A percentile compares a stretch with the other conserved stretches of the same genome.
Conservation (phyloP, 2,113 vertebrate species). For the Pseudolaguvia tuberculata region DNA sequence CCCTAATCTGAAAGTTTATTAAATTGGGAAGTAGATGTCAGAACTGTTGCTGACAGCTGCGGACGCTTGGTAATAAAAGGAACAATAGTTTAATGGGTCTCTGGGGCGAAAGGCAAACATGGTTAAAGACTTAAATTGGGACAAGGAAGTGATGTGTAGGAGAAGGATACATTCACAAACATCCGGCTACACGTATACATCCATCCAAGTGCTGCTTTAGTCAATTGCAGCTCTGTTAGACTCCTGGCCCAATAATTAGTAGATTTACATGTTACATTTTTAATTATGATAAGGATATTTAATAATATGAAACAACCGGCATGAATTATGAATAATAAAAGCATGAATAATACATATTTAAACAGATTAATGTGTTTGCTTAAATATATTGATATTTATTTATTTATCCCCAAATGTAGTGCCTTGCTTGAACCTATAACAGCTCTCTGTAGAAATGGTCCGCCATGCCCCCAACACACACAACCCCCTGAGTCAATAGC, state of each 20-base stretch:
- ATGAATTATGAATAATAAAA: conserved; percentile 2
- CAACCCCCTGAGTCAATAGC: no score
- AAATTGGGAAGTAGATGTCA: conserved; percentile 28
- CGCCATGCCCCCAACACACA: no score
- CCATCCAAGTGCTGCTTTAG: conserved; percentile 5
- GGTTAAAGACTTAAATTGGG: conserved; percentile 26
- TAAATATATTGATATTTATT: no score
- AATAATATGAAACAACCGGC: background rate
- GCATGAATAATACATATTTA: background rate
- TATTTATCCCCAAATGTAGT: no score
- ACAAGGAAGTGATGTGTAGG: conserved; percentile 27
- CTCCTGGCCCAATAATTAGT: background rate
- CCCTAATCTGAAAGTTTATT: conserved; percentile 4
- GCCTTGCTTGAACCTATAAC: no score
- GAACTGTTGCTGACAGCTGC: conserved; percentile 13
- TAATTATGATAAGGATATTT: background rate
- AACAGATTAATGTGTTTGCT: no score
- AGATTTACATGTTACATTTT: background rate
- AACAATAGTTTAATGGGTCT: conserved; percentile 49
- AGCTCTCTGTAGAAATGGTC: no score
- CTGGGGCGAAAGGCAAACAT: conserved; percentile 17
- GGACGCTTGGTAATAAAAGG: conserved; percentile 16
- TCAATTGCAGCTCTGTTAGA: background rate
- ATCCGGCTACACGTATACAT: conserved; percentile 8
- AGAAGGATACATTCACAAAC: conserved; percentile 24